Conservation (phyloP, 2,888 invertebrate species). For the Marronus borbonicus region DNA sequence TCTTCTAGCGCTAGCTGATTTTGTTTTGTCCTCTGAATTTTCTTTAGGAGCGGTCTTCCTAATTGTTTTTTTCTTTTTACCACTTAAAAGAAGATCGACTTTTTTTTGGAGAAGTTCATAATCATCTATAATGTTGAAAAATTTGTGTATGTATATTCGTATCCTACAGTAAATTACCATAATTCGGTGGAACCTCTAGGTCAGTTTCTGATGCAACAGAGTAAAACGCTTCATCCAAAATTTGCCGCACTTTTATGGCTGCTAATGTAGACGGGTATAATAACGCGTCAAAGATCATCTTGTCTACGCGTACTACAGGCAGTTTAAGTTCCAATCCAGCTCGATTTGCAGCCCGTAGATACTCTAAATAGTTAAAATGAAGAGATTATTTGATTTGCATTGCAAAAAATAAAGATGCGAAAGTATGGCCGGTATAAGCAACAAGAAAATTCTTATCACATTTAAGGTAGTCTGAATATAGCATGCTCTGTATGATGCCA, state of each 20-base stretch:
- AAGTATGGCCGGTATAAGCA: too few species aligned
- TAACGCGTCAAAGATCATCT: constrained; percentile 71
- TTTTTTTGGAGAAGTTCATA: constrained; percentile 62
- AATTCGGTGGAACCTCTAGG: constrained; percentile 53
- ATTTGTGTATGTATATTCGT: not conserved
- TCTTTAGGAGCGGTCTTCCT: constrained; percentile 35
- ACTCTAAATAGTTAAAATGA: constrained; percentile 58
- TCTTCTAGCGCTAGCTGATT: constrained; percentile 33
- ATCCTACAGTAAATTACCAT: constrained; percentile 53
- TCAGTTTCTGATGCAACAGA: constrained; percentile 58
- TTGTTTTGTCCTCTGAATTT: constrained; percentile 33
- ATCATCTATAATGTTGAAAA: constrained; percentile 57
- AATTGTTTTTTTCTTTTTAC: constrained; percentile 54
- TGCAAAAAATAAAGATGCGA: too few species aligned
- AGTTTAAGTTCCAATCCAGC: constrained; percentile 69
- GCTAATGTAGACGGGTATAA: constrained; percentile 57
- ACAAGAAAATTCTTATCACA: too few species aligned
- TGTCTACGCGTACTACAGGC: constrained; percentile 72
- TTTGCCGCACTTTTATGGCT: constrained; percentile 61
- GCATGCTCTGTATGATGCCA: not conserved
- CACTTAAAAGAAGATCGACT: constrained; percentile 58
- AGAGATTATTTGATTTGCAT: too few species aligned
- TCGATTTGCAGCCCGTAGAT: constrained; percentile 63
- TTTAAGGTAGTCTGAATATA: too few species aligned
- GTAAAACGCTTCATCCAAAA: constrained; percentile 59